Conservation (phyloP, 2,888 invertebrate genomes). For the Acanthosoma haemorrhoidale region DNA sequence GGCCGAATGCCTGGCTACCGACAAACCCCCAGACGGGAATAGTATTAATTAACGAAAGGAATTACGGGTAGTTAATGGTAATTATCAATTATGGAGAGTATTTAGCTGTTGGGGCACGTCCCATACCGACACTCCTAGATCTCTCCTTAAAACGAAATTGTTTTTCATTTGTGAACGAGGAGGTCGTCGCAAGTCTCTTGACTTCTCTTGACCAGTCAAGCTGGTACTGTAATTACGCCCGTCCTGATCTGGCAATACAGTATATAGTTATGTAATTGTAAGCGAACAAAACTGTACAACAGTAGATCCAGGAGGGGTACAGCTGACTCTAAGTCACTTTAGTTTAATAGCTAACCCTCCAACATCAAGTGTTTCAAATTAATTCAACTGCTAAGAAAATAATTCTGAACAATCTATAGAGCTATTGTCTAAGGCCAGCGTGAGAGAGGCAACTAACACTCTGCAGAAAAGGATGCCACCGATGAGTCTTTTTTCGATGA, state of each 20-base stretch:
- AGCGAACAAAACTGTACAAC: too few relatives aligned
- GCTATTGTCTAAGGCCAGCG: too few relatives aligned
- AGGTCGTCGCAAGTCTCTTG: neutral
- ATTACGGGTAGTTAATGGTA: slow-evolving; percentile 12
- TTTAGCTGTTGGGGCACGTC: slow-evolving; percentile 5
- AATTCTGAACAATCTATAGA: too few relatives aligned
- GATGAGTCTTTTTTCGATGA: too few relatives aligned
- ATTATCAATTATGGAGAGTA: slow-evolving; percentile 12
- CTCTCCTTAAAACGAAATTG: slow-evolving; percentile 7
- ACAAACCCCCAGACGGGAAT: neutral
- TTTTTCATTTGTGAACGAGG: slow-evolving; percentile 1
- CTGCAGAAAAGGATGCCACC: too few relatives aligned
- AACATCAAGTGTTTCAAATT: too few relatives aligned
- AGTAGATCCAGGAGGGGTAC: too few relatives aligned
- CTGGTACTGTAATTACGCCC: neutral
- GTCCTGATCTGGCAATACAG: neutral
- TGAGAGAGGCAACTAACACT: too few relatives aligned
- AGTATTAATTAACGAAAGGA: slow-evolving; percentile 11
- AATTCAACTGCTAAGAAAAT: too few relatives aligned
- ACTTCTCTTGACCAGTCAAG: neutral
- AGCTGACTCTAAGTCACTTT: too few relatives aligned
- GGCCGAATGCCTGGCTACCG: neutral
- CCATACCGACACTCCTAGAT: slow-evolving; percentile 5
- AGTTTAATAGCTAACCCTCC: too few relatives aligned
- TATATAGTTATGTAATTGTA: neutral